phyloP scores from a whole-genome alignment of 2,113 vertebrate genomes.

The Ranitomeya variabilis region DNA sequence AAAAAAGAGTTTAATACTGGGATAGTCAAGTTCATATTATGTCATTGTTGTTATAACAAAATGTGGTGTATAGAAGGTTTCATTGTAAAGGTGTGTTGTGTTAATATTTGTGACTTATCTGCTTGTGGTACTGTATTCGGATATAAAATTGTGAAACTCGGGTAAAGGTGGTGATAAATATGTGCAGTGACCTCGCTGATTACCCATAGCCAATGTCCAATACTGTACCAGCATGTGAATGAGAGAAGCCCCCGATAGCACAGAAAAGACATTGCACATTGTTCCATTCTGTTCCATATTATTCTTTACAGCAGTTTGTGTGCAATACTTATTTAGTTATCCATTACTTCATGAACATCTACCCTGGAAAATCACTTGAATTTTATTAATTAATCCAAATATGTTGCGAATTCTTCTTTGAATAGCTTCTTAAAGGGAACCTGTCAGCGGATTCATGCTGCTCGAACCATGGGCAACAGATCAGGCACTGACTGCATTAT shows the following conservation, averaged over 20 bases:
- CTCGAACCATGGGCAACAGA: too few relatives aligned
- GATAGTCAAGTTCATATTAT: not conserved
- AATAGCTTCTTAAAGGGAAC: not conserved
- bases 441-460: too few relatives aligned
- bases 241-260: not conserved
- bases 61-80: too few relatives aligned
- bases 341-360: not conserved
- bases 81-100: conserved; percentile 58
- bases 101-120: conserved; percentile 65
- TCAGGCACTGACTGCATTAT: too few relatives aligned
- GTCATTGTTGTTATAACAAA: not conserved
- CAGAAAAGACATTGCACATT: not conserved
- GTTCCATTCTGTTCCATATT: not conserved
- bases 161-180: conserved; percentile 61
- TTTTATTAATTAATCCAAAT: not conserved
- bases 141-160: conserved; percentile 67
- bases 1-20: not conserved
- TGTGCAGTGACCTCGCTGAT: conserved; percentile 49
- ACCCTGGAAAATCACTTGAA: not conserved
- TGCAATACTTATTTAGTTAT: not conserved
- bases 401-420: not conserved
- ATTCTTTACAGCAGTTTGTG: not conserved
- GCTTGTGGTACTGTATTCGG: conserved; percentile 66
- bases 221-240: not conserved
- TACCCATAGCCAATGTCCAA: not conserved